Evolutionary conservation across 2,888 invertebrate genomes (phyloP), one percentile per base, ranked within the genome.

Genomic region (Chrysolina haemoptera): DNA sequence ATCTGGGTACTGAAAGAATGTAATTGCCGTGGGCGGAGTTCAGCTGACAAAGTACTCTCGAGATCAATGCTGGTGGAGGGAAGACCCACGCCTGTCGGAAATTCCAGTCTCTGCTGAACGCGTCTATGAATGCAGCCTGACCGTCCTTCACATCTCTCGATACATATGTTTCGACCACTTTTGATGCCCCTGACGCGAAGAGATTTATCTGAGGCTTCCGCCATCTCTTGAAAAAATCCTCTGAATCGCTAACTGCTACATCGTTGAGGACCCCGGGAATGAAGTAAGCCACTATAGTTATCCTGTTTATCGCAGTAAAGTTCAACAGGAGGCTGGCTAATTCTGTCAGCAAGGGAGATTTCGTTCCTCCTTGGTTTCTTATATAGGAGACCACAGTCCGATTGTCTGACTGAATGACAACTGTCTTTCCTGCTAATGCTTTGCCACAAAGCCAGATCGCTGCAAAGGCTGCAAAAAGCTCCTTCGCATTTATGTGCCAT

Each of bases 361-460:
- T 59, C 12, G 59, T 59, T 20, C 59, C 59, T 10, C 59, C 59
- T 6, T 59, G 22, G 20, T 59, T 59, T 20, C 27, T 18, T 4
- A 59, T 59, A 11, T 59, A 20, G 5, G 27, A 18, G 53, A 53
- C 53, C 2, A 53, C 53, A 53, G 14, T 53, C n/a, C n/a, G 16
- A n/a, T 59, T 59, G 59, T 59, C 59, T 20, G 59, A 20, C 8
- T 59, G 59, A 10, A 59, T 18, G 20, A 59, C 6, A 6, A 59
- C 20, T 10, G 18, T 10, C 59, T 20, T 59, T 12, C 20, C 27
- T 59, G 12, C 6, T 8, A 9, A 3, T 59, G 27, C 14, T 20
- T 6, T 20, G 18, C 4, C 4, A 20, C 18, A 14, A 14, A 11
- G 2, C 12, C 18, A 1, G 10, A 59, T 59, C 59, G 20, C 1